Base-by-base conservation (phyloP, 2,888 invertebrate species). In the Eupeodes luniger region DNA sequence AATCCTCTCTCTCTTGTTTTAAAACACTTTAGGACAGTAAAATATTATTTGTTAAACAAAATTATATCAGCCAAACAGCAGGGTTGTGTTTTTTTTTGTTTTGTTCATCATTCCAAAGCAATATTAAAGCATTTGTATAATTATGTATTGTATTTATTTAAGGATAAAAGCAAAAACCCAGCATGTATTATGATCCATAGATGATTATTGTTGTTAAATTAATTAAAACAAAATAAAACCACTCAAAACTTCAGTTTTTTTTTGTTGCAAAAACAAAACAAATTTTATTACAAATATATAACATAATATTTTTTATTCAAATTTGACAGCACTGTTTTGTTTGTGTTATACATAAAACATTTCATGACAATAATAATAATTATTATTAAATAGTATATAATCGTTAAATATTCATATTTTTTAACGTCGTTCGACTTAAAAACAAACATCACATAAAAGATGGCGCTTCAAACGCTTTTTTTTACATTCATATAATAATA, bases 31-130 rank as follows among this genome's bases (percentile, higher is more conserved):
- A 34, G 4, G n/a, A n/a, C 9, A 9, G 4, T 59, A 14, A 7
- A 14, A 4, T 14, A 7, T 59, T 59, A 57, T 27, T 27, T 27
- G 27, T 27, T 27, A 57, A 57, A 36, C 1, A 9, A 47, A 47
- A 47, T 47, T 47, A 27, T 7, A 34, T 34, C 59, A 34, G 59
- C 14, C 6, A 4, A 36, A 59, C 3, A 34, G 59, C 59, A n/a
- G 34, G 59, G 59, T n/a, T 59, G 59, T 10, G 34, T n/a, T 9
- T 16, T 16, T 27, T 51, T 2, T 53, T 53, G 10, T n/a, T n/a
- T n/a, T 70, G n/a, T 61, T n/a, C 47, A 27, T 79, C 66, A 78
- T 72, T 72, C 53, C 4, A 79, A 79, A 78, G 78, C 78, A 53
- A 57, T 83, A 67, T 61, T 40, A 16, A 74, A 79, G 83, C 66